Evolutionary conservation across 1,140 invertebrate genomes (phyloP).

Genomic region (Camponotus floridanus): DNA sequence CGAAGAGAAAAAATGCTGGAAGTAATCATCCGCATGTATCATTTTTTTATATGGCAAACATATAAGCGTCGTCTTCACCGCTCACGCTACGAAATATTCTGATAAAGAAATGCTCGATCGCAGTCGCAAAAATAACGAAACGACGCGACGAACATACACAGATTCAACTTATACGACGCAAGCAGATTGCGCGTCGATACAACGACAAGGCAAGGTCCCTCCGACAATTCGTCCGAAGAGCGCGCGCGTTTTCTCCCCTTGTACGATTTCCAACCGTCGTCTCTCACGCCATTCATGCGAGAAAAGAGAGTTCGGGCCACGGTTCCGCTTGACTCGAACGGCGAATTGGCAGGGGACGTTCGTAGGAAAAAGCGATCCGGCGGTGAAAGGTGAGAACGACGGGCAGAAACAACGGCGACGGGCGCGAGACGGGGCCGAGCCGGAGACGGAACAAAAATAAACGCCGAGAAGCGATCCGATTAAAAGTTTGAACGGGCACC

Average conservation of each 20-base stretch:
- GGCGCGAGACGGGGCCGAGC: conserved; percentile 8
- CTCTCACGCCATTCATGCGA: conserved; percentile 37
- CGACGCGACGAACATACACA: too few relatives aligned
- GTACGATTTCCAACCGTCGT: conserved; percentile 3
- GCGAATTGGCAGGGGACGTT: conserved; percentile 32
- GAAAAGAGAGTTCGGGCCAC: conserved; percentile 20
- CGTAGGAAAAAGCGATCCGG: conserved; percentile 21
- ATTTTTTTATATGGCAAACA: neutral
- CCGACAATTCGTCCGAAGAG: conserved; percentile 24
- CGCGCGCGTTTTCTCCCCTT: neutral
- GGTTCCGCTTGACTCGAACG: conserved; percentile 13
- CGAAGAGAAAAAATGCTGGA: neutral
- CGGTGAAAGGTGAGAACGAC: conserved; percentile 42
- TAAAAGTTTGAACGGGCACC: conserved; percentile 77
- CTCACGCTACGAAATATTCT: neutral
- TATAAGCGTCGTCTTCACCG: neutral
- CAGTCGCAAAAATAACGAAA: neutral
- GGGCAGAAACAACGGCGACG: conserved; percentile 17
- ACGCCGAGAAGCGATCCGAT: conserved; percentile 73
- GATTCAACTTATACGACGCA: neutral
- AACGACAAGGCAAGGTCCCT: conserved; percentile 17
- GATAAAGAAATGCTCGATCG: conserved; percentile 24
- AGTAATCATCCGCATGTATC: neutral
- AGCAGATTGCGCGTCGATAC: conserved; percentile 24
- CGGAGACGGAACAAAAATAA: conserved; percentile 63